Conservation (phyloP, 2,888 invertebrate species). For the Bombylius major region DNA sequence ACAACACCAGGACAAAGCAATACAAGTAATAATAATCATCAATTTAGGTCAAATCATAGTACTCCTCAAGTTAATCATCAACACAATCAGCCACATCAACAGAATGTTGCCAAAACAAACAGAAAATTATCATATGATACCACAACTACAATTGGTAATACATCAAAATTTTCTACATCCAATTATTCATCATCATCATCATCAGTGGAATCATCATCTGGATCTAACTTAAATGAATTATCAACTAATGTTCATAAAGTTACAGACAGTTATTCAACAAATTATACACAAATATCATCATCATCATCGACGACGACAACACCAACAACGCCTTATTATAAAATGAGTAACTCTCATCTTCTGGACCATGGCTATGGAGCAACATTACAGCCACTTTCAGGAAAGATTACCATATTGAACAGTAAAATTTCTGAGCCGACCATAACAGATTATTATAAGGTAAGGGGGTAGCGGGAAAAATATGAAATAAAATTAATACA, state of each 20-base stretch:
- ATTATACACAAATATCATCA: neutral
- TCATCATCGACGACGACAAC: neutral
- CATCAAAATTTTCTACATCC: neutral
- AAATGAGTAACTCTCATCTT: slow-evolving; percentile 57
- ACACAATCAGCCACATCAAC: slow-evolving; percentile 14
- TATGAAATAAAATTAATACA: too few relatives aligned
- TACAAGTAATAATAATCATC: neutral
- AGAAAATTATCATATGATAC: slow-evolving; percentile 16
- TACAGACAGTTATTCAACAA: slow-evolving; percentile 6
- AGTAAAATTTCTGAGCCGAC: slow-evolving; percentile 35
- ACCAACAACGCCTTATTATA: slow-evolving; percentile 14
- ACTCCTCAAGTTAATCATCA: slow-evolving; percentile 12
- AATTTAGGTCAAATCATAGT: slow-evolving; percentile 9
- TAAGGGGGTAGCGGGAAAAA: slow-evolving; percentile 12
- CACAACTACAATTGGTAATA: neutral
- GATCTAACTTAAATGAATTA: slow-evolving; percentile 4
- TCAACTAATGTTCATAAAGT: neutral
- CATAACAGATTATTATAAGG: slow-evolving; percentile 37
- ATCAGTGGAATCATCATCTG: slow-evolving; percentile 4
- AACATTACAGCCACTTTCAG: slow-evolving; percentile 56
- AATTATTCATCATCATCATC: slow-evolving; percentile 8
- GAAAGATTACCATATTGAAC: slow-evolving; percentile 36
- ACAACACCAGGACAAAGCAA: neutral
- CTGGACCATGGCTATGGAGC: slow-evolving; percentile 80
- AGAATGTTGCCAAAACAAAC: slow-evolving; percentile 13